phyloP scores from a whole-genome alignment of 2,113 vertebrate genomes.

The Hystrix cristata region DNA sequence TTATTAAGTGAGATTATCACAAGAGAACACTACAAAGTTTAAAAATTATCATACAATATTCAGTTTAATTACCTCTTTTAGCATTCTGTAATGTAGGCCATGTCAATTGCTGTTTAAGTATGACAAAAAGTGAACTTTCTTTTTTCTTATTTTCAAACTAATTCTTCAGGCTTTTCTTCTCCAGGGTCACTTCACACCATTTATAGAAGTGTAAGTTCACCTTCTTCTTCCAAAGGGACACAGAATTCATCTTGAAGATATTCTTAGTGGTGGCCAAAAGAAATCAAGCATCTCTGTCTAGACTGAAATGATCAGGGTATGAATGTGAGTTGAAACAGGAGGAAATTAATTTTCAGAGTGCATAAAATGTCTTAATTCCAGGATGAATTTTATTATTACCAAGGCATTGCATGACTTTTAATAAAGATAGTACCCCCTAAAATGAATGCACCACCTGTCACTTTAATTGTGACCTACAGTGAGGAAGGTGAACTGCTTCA shows the following conservation, averaged over 20 bases:
- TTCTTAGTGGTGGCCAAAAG: not conserved
- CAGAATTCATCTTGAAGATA: not conserved
- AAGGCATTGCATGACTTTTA: not conserved
- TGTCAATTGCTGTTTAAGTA: not conserved
- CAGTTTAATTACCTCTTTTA: not conserved
- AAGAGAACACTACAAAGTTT: not conserved
- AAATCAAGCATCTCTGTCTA: not conserved
- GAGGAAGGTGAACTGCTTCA: not conserved
- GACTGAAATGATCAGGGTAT: not conserved
- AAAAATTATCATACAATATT: not conserved
- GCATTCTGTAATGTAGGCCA: not conserved
- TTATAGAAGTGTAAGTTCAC: not conserved
- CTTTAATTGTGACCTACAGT: not conserved
- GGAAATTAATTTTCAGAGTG: constrained; percentile 2
- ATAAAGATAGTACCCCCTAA: not conserved
- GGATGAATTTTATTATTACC: constrained; percentile 11
- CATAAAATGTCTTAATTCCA: constrained; percentile 1
- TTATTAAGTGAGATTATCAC: not conserved
- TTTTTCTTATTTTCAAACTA: not conserved
- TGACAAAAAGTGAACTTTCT: not conserved
- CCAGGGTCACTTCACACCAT: not conserved
- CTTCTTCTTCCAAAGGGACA: not conserved
- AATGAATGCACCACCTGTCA: constrained; percentile 24
- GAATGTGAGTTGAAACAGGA: constrained; percentile 7
- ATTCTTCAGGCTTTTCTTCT: not conserved